Conservation (phyloP, 2,797 vertebrate genomes). For the Esox lucius region DNA sequence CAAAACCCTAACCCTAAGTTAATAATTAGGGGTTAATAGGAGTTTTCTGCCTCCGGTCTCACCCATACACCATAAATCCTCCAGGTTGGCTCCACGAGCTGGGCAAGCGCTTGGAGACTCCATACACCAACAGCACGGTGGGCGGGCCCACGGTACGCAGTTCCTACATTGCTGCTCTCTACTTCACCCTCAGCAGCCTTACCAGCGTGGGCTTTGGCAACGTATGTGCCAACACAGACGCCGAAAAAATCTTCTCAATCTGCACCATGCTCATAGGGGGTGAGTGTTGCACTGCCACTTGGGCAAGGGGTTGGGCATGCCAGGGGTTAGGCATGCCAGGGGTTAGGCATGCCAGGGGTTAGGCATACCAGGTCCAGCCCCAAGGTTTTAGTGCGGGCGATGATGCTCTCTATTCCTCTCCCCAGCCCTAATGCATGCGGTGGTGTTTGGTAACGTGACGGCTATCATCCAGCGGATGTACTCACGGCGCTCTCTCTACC, state of each 20-base stretch:
- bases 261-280: constrained; percentile 96
- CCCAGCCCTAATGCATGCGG: constrained; percentile 93
- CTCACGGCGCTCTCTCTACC: constrained; percentile 92
- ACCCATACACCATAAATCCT: constrained; percentile 1
- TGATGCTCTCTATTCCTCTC: neutral
- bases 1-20: neutral
- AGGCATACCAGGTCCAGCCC: neutral
- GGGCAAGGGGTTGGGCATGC: constrained; percentile 19
- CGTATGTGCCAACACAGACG: constrained; percentile 94
- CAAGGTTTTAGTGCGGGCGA: neutral
- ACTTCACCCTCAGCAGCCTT: constrained; percentile 98
- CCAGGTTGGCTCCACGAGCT: constrained; percentile 95
- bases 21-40: neutral
- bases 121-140: constrained; percentile 87
- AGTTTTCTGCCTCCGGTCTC: neutral
- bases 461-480: constrained; percentile 99
- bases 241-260: constrained; percentile 97
- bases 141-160: constrained; percentile 91
- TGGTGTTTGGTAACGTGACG: constrained; percentile 96
- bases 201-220: constrained; percentile 96
- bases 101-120: constrained; percentile 90
- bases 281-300: constrained; percentile 59
- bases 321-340: neutral
- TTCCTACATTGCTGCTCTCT: constrained; percentile 94
- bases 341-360: constrained; percentile 10